These are phyloP conservation scores for Meloidogyne floridensis DNA, from an alignment of 1,140 invertebrate genomes.

Conservation along the genomic window DNA sequence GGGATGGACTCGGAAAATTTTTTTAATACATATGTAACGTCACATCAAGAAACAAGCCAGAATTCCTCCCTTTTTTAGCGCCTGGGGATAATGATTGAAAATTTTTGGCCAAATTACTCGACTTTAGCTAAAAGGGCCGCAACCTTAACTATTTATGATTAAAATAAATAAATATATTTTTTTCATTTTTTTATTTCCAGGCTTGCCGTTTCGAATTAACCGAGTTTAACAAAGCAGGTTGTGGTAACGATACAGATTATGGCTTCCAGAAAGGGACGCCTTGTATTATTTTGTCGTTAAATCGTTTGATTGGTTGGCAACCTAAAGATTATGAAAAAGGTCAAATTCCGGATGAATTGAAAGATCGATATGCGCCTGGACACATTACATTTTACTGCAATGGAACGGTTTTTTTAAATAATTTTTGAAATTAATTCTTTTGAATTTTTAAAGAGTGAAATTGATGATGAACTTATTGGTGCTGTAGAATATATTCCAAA, in stretches of 20 bases:
- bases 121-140: too few species aligned
- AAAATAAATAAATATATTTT: slow-evolving; percentile 5
- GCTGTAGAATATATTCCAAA: slow-evolving; percentile 55
- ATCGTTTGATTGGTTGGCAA: slow-evolving; percentile 63
- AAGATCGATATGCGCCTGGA: slow-evolving; percentile 55
- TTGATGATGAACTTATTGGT: slow-evolving; percentile 59
- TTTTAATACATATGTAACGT: too few species aligned
- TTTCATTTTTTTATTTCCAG: slow-evolving; percentile 26
- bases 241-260: slow-evolving; percentile 48
- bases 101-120: too few species aligned
- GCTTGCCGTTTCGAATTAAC: slow-evolving; percentile 56
- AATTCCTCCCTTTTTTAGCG: too few species aligned
- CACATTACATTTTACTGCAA: slow-evolving; percentile 59
- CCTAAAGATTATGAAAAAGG: slow-evolving; percentile 50
- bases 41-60: too few species aligned
- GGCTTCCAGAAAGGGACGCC: slow-evolving; percentile 61
- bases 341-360: slow-evolving; percentile 51
- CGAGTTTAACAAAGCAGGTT: slow-evolving; percentile 49
- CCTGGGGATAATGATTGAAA: too few species aligned
- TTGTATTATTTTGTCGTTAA: slow-evolving; percentile 61
- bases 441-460: slow-evolving; percentile 41
- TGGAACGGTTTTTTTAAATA: slow-evolving; percentile 52
- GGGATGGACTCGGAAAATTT: too few species aligned
- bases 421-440: slow-evolving; percentile 26
- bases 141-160: neutral